A percentile compares a stretch with the other conserved stretches of the same genome.
phyloP scores from a whole-genome alignment of 2,888 invertebrate genomes.

The Lordiphosa andalusiaca region DNA sequence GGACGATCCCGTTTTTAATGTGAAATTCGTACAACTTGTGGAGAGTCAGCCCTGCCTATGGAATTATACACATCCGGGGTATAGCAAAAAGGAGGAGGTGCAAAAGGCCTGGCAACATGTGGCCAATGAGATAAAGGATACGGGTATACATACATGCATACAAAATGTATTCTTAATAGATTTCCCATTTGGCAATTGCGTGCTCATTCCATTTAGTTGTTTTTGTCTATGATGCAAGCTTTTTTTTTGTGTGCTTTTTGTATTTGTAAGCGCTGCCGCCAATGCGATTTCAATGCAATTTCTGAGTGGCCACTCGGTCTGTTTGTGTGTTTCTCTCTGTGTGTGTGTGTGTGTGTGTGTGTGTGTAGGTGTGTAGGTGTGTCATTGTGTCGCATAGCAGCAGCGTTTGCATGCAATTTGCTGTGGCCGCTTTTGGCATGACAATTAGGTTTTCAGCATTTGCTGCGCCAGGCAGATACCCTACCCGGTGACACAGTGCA shows the following conservation, averaged over 20 bases:
- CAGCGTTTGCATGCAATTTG: slow-evolving; percentile 23
- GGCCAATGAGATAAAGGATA: slow-evolving; percentile 78
- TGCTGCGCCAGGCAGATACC: slow-evolving; percentile 49
- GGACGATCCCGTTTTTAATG: slow-evolving; percentile 79
- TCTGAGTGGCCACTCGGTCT: slow-evolving; percentile 24
- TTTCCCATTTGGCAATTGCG: slow-evolving; percentile 53
- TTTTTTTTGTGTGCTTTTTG: slow-evolving; percentile 28
- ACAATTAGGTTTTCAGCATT: slow-evolving; percentile 51
- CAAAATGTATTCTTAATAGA: slow-evolving; percentile 8
- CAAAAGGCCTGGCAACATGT: slow-evolving; percentile 78
- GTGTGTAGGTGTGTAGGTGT: slow-evolving; percentile 49
- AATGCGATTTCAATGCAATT: slow-evolving; percentile 51
- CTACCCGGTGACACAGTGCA: slow-evolving; percentile 10
- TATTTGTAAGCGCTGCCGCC: slow-evolving; percentile 22
- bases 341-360: slow-evolving; percentile 26
- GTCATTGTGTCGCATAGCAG: slow-evolving; percentile 69
- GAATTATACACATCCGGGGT: slow-evolving; percentile 77
- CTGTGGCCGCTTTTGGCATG: slow-evolving; percentile 20
- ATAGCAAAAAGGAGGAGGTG: slow-evolving; percentile 77
- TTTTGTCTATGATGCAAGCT: slow-evolving; percentile 67
- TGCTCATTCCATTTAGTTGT: slow-evolving; percentile 46
- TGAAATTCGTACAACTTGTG: slow-evolving; percentile 77
- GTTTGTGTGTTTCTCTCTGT: slow-evolving; percentile 17
- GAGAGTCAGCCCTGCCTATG: slow-evolving; percentile 75
- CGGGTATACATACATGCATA: slow-evolving; percentile 54